Evolutionary conservation across 2,113 vertebrate species (phyloP).

Genomic region (Poeciliopsis retropinna): DNA sequence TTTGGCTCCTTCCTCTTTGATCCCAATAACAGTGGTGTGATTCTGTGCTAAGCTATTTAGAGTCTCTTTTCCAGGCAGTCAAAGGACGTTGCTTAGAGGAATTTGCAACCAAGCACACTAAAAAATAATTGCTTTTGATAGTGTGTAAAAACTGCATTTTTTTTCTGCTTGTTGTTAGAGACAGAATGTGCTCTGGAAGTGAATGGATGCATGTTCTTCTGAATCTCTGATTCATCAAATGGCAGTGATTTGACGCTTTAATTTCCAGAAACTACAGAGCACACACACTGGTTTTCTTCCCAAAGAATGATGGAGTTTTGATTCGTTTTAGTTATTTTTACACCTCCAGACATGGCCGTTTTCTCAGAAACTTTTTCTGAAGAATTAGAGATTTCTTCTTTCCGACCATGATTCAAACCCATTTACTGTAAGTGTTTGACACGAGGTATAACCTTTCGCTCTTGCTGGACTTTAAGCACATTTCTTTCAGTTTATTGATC

Average conservation of each 20-base stretch:
- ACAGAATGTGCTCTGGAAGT: neutral
- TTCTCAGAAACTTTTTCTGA: neutral
- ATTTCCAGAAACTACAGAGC: neutral
- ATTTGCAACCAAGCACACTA: constrained; percentile 1
- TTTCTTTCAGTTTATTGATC: neutral
- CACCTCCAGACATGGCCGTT: neutral
- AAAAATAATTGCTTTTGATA: neutral
- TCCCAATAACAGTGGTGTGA: constrained; percentile 28
- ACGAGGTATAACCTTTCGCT: neutral
- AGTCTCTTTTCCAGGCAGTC: constrained; percentile 16
- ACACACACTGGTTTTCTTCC: neutral
- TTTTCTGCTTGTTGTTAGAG: neutral
- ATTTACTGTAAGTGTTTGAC: neutral
- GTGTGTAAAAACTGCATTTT: neutral
- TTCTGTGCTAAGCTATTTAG: constrained; percentile 26
- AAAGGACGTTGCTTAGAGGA: neutral
- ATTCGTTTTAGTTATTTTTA: neutral
- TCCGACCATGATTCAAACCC: neutral
- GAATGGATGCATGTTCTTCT: neutral
- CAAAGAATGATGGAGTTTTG: neutral
- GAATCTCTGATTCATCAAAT: neutral
- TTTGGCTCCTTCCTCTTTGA: constrained; percentile 69
- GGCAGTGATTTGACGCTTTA: neutral
- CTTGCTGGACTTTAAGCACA: neutral
- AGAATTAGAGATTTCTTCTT: neutral